Conservation (phyloP, 2,888 invertebrate species). For the Catocala fraxini region DNA sequence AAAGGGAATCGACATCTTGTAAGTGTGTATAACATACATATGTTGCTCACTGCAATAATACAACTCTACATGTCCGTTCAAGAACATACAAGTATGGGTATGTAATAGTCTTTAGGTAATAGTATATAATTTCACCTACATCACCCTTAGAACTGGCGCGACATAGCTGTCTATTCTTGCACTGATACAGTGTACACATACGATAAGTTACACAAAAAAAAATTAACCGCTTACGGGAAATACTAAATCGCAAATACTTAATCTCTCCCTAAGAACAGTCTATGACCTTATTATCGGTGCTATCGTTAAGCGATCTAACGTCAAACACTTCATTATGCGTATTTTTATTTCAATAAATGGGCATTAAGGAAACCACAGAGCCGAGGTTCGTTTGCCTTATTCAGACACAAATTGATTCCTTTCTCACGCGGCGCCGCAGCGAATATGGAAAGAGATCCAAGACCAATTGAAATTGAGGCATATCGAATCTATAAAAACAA, state of each 20-base stretch:
- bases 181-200: no score
- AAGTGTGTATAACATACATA: no score
- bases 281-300: conserved; percentile 5
- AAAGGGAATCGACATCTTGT: no score
- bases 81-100: no score
- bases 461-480: conserved; percentile 80
- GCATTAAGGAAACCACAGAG: conserved; percentile 65
- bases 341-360: conserved; percentile 62
- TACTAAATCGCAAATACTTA: not conserved
- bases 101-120: no score
- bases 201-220: no score
- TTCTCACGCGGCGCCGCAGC: conserved; percentile 51
- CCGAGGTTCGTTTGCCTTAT: conserved; percentile 59
- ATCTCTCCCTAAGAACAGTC: not conserved
- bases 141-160: no score
- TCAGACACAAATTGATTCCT: conserved; percentile 69
- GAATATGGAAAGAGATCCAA: conserved; percentile 73
- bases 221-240: no score
- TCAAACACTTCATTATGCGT: conserved; percentile 27
- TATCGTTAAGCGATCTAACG: conserved; percentile 9
- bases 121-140: no score
- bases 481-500: conserved; percentile 85
- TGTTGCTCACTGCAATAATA: no score
- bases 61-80: no score
- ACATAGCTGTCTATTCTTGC: no score